Percentiles rank a stretch among this genome's conserved stretches.
Conservation (phyloP, 1,140 invertebrate genomes). For the Drosophila orena region DNA sequence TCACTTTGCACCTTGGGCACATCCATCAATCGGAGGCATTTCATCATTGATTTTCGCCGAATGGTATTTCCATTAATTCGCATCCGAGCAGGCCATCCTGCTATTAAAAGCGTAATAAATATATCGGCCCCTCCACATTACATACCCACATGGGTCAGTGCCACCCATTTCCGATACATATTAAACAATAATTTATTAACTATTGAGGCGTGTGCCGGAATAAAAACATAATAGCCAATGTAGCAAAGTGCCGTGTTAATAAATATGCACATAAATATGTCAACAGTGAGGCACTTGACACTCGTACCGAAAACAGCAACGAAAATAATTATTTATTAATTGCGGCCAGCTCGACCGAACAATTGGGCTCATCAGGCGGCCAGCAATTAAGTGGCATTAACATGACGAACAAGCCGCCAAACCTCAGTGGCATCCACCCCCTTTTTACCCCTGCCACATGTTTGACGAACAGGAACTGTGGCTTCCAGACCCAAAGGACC, state of each 20-base stretch:
- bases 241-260: slow-evolving; percentile 61
- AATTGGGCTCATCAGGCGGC: slow-evolving; percentile 69
- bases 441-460: background rate
- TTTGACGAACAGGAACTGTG: slow-evolving; percentile 16
- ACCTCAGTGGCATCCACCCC: slow-evolving; percentile 37
- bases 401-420: slow-evolving; percentile 63
- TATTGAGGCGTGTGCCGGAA: slow-evolving; percentile 47
- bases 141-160: slow-evolving; percentile 17
- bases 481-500: background rate
- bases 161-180: slow-evolving; percentile 57
- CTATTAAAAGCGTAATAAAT: slow-evolving; percentile 50
- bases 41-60: slow-evolving; percentile 51
- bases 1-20: slow-evolving; percentile 7
- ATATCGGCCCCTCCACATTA: slow-evolving; percentile 18
- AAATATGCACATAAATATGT: slow-evolving; percentile 73
- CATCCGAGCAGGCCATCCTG: slow-evolving; percentile 22
- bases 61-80: slow-evolving; percentile 47
- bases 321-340: slow-evolving; percentile 81
- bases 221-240: slow-evolving; percentile 30
- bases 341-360: slow-evolving; percentile 58
- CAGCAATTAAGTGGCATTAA: slow-evolving; percentile 75
- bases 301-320: slow-evolving; percentile 30
- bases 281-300: slow-evolving; percentile 65
- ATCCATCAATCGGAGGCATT: slow-evolving; percentile 65
- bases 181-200: slow-evolving; percentile 75